Percentiles rank a stretch among this genome's conserved stretches.
phyloP scores from a whole-genome alignment of 2,113 vertebrate genomes.

The Gnathonemus echidnorhynchus region DNA sequence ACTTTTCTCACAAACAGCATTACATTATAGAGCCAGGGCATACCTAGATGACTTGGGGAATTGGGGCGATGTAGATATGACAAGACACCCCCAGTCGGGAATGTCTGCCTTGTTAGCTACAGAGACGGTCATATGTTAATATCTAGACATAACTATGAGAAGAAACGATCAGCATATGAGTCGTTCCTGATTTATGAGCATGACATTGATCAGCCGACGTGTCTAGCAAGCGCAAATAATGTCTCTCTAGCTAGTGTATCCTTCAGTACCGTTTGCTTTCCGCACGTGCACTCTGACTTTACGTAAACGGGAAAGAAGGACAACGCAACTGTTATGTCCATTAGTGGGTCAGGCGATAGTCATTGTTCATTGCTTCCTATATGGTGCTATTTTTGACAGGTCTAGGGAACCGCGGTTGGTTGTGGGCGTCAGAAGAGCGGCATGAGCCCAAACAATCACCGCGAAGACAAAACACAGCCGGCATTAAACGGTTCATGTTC shows the following conservation, averaged over 20 bases:
- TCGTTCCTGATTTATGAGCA: background rate
- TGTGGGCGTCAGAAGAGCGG: slow-evolving; percentile 42
- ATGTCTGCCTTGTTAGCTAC: slow-evolving; percentile 43
- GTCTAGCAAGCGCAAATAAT: background rate
- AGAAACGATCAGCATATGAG: background rate
- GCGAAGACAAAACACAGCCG: slow-evolving; percentile 19
- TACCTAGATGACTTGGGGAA: background rate
- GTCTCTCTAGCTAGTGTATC: slow-evolving; percentile 5
- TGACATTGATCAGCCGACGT: background rate
- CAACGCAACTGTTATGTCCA: slow-evolving; percentile 54
- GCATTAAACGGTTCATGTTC: background rate
- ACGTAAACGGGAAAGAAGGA: slow-evolving; percentile 8
- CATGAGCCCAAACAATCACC: slow-evolving; percentile 34
- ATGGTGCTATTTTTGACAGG: slow-evolving; percentile 56
- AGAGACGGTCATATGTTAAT: background rate
- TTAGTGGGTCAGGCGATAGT: slow-evolving; percentile 66
- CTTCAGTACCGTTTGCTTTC: slow-evolving; percentile 32
- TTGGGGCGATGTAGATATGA: background rate
- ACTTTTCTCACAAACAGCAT: background rate
- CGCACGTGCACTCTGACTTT: background rate
- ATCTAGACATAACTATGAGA: background rate
- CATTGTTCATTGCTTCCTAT: slow-evolving; percentile 68
- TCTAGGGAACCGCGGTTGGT: slow-evolving; percentile 46
- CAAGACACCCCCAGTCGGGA: slow-evolving; percentile 18
- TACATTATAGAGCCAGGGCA: background rate